Evolutionary conservation across 2,113 vertebrate species (phyloP).

Genomic region (Panthera uncia): DNA sequence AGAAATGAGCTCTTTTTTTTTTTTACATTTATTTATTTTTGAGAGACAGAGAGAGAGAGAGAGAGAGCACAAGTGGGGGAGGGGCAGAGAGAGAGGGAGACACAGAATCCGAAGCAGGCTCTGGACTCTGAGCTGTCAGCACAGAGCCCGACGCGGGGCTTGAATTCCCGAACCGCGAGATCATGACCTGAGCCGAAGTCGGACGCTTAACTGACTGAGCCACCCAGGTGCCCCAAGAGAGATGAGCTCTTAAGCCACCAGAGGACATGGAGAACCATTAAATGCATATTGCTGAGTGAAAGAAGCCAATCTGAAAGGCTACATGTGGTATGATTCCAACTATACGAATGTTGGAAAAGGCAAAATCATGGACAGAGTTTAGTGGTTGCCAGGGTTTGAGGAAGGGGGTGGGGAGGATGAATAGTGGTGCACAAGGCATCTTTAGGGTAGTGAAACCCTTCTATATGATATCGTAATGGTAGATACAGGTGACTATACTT

Average conservation of each 20-base stretch:
- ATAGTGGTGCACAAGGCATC: not conserved
- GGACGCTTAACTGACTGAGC: too few relatives aligned
- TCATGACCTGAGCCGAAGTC: too few relatives aligned
- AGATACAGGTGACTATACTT: not conserved
- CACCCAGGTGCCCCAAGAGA: too few relatives aligned
- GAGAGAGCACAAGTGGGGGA: too few relatives aligned
- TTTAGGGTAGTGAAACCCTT: not conserved
- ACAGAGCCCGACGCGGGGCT: too few relatives aligned
- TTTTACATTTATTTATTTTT: too few relatives aligned
- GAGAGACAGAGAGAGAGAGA: too few relatives aligned
- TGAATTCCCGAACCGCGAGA: too few relatives aligned
- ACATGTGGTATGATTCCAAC: not conserved
- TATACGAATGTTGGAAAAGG: not conserved
- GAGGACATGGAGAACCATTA: not conserved
- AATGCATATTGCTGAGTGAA: not conserved
- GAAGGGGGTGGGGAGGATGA: not conserved
- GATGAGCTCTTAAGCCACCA: not conserved
- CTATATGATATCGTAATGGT: not conserved
- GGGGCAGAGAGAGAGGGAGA: too few relatives aligned
- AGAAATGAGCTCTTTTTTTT: not conserved
- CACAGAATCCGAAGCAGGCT: too few relatives aligned
- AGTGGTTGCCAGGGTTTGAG: not conserved
- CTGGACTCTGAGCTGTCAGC: too few relatives aligned
- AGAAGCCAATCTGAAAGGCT: not conserved
- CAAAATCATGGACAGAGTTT: not conserved